Base-by-base conservation (phyloP, 2,888 invertebrate genomes). In the Anorthoa munda region DNA sequence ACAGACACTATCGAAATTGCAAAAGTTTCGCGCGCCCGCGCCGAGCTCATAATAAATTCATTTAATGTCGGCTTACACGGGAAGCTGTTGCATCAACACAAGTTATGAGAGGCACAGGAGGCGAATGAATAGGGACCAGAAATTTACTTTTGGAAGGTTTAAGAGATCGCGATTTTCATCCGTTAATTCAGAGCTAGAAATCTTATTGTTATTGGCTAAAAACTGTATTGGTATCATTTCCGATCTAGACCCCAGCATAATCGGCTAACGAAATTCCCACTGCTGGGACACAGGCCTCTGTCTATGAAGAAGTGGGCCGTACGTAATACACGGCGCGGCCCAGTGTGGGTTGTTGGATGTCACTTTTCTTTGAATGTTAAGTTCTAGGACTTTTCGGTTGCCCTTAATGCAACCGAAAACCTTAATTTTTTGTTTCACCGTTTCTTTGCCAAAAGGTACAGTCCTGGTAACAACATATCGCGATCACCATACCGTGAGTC, bases 21-120 rank as follows among this genome's bases (percentile, higher is more conserved):
- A 86, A 90, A 92, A 93, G 88, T 93, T 92, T 86, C 83, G 75
- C 86, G 81, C 76, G 80, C 74, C 83, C 82, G 83, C 82, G 82
- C 84, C 79, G 80, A 69, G 79, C 87, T 92, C 91, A 92, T 93
- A 92, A 93, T 92, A 92, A 92, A 94, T 93, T 94, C 91, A 93
- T 93, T 91, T 90, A 89, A 90, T 88, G 90, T 88, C 84, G 79
- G 86, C 87, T 89, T 85, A 84, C 81, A 81, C 64, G 80, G 81
- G 67, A 39, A 74, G 69, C 68, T 75, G 70, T 79, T 75, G 78
- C 76, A 67, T 67, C 70, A 78, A 79, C 66, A 50, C 82, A 83
- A 83, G 79, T 77, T 77, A 84, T 67, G 72, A 81, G 82, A 72
- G 81, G 4, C 4, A 51, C 79, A 79, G 79, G 66, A 48, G 18